A percentile compares a stretch with the other conserved stretches of the same genome.
These are phyloP conservation scores for Anthopleura sola DNA, from an alignment of 64 coral and sea anemone species.

Conservation along the genomic window DNA sequence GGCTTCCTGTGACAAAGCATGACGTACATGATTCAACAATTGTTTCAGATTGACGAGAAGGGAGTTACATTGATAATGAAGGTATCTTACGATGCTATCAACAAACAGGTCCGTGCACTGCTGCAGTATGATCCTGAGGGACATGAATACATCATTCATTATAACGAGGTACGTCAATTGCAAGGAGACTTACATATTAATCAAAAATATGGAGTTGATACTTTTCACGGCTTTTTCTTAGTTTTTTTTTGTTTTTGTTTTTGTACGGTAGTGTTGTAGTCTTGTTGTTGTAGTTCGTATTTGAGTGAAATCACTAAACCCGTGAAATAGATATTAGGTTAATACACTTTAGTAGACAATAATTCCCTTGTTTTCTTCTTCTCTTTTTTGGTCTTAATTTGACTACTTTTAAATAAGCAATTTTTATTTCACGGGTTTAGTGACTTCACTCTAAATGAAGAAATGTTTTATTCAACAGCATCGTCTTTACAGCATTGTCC, in stretches of 20 bases:
- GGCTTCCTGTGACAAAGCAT: too few relatives aligned
- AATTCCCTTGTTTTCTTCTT: too few relatives aligned
- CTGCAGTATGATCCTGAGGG: background rate
- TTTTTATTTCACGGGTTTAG: too few relatives aligned
- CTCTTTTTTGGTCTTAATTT: background rate
- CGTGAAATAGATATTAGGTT: too few relatives aligned
- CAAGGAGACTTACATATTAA: background rate
- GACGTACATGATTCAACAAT: background rate
- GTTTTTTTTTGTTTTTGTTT: background rate
- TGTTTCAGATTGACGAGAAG: background rate
- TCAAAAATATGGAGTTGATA: background rate
- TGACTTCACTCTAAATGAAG: too few relatives aligned
- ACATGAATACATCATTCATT: background rate
- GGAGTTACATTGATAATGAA: background rate
- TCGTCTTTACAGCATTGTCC: background rate
- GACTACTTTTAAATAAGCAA: too few relatives aligned
- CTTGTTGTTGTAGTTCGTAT: too few relatives aligned
- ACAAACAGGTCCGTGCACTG: background rate
- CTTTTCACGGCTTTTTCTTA: background rate
- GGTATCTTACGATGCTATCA: conserved; percentile 2
- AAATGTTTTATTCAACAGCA: background rate
- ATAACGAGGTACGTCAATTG: background rate
- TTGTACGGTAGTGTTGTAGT: too few relatives aligned
- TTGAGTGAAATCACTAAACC: too few relatives aligned
- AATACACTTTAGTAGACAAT: too few relatives aligned